These are phyloP conservation scores for Chloroceryle aenea DNA, from an alignment of 2,113 vertebrate genomes.

Conservation along the genomic window DNA sequence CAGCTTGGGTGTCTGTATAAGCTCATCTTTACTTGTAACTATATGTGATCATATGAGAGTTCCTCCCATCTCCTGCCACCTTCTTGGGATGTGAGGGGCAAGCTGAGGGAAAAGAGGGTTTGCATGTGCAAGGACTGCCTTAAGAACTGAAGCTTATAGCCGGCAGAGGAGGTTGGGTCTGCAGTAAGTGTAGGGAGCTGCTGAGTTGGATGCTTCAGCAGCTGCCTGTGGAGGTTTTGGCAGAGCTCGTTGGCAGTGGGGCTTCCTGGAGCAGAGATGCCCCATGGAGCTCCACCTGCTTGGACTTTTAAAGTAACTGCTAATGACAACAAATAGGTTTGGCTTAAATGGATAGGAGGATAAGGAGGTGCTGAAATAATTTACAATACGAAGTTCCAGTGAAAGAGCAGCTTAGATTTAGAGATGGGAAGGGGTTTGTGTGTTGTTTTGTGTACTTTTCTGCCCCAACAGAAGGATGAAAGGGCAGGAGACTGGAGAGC, in stretches of 20 bases:
- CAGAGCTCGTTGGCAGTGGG: background rate
- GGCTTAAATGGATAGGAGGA: background rate
- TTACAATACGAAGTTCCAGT: background rate
- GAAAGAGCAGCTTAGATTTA: background rate
- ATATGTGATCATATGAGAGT: rapidly evolving
- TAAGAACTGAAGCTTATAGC: background rate
- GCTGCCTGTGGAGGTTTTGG: background rate
- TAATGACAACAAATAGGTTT: background rate
- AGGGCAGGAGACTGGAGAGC: background rate
- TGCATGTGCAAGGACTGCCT: background rate
- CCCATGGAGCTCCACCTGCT: rapidly evolving
- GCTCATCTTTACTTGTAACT: background rate
- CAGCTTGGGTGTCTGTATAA: background rate
- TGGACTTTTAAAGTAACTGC: background rate
- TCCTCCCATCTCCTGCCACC: background rate
- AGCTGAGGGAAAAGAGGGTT: background rate
- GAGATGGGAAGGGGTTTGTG: background rate
- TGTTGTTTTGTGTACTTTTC: rapidly evolving
- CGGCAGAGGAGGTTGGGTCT: background rate
- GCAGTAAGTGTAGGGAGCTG: background rate
- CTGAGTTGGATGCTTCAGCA: background rate
- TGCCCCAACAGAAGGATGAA: background rate
- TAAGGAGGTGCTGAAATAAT: background rate
- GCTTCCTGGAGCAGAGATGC: background rate
- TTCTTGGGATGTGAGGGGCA: background rate